Base-by-base conservation (phyloP, 2,888 invertebrate genomes). In the Cheilosia soror region DNA sequence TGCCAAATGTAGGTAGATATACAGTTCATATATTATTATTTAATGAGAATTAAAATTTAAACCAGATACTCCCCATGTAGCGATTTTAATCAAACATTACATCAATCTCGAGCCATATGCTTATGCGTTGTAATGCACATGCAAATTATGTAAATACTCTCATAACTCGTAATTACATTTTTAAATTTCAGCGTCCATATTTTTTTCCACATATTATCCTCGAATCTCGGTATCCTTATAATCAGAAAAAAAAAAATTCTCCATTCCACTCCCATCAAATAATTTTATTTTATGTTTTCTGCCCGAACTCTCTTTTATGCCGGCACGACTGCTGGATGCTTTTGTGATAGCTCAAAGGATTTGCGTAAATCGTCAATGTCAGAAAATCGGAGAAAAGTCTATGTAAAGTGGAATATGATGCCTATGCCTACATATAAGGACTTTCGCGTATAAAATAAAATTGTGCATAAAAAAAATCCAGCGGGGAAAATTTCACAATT, bases 161-260 rank as follows among this genome's bases (percentile, higher is more conserved):
- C 66, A 73, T 63, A 63, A 69, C 62, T 57, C 53, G 69, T 81
- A 58, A 81, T 76, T 69, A 68, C 68, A 69, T 69, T 69, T 75
- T 68, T 44, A 63, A 66, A 20, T 65, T 63, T 27, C 65, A 51
- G 4, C 65, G 2, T 25, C 7, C 13, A 20, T 33, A 37, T 37
- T 47, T 47, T 31, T 60, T 20, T 44, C 25, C 25, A 51, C 20
- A 20, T 20, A 33, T 51, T 25, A 42, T n/a, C 40, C 20, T 13
- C 15, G 5, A n/a, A 5, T 29, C 7, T 55, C 5, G 4, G 6
- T 42, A 44, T 33, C 15, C 25, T 29, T 7, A 15, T 20, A 20
- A 20, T 20, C 20, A 20, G 20, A 42, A 44, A 69, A 69, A 42
- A 33, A n/a, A 58, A 27, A 51, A 7, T 25, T n/a, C 20, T 31